Evolutionary conservation across 2,113 vertebrate species (phyloP), one percentile per base, ranked within the genome.

Genomic region (Dascyllus trimaculatus): DNA sequence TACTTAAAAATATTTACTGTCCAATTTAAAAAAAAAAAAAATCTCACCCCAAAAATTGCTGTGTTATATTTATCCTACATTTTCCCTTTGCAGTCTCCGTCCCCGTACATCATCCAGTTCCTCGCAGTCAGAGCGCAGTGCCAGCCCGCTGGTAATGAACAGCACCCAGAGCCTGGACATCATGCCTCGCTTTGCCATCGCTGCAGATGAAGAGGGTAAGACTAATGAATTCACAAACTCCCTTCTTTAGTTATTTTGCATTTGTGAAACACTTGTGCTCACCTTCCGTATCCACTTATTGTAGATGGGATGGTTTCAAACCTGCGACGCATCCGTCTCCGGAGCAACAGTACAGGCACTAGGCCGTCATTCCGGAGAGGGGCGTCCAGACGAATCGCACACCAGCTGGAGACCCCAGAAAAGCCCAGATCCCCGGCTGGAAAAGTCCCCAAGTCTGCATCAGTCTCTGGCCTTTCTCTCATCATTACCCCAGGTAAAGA

Each of bases 281-380:
- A 71, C 19, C 1, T 32, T 40, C 9, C 22, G 11, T 15, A 2
- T n/a, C 15, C 66, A 5, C 14, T 46, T 0, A 21, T 72, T 19
- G 0, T 29, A 91, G 93, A 95, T 5, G 93, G 91, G 10, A 78
- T 94, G 67, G 93, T 94, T n/a, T 91, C 91, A 68, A 95, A 93
- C 80, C 90, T 98, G 84, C 95, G 93, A 35, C 95, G 95, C 4
- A 95, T 96, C 11, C 96, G 97, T 18, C 94, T 98, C 0, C 95
- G 97, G 4, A 99, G 97, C 85, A 99, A 98, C 93, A 98, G 97
- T 86, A 97, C 95, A 0, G 97, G 97, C 1, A 96, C 96, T 0
- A 94, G 96, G 35, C 97, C 96, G 22, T 93, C 96, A 0, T 92
- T 94, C 1, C 93, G 96, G 0, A 91, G 95, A 60, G 96, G 95